Conservation (phyloP, 2,888 invertebrate genomes). For the Cataglyphis albicans region DNA sequence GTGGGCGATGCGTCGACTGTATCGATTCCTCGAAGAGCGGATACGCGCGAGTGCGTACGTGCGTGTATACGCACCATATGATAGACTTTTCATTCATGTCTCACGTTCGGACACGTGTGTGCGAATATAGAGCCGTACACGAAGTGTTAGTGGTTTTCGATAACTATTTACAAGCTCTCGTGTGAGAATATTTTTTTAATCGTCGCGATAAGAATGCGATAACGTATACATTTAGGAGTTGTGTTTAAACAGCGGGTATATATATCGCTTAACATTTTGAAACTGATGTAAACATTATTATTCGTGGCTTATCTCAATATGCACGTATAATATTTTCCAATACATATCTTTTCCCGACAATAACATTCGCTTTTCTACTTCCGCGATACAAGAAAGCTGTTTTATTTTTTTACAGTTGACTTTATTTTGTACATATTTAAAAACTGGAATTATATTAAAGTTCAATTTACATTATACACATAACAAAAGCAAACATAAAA, state of each 20-base stretch:
- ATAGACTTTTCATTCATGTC: constrained; percentile 67
- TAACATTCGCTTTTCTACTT: background rate
- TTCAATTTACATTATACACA: background rate
- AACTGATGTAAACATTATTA: background rate
- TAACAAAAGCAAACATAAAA: background rate
- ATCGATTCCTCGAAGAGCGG: constrained; percentile 53
- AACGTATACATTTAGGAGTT: constrained; percentile 13
- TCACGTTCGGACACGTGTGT: constrained; percentile 34
- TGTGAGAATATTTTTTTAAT: background rate
- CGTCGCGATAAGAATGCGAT: constrained; percentile 37
- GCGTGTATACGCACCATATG: constrained; percentile 16
- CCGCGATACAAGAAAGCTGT: background rate
- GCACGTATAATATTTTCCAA: background rate
- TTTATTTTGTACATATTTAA: background rate
- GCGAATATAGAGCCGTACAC: background rate
- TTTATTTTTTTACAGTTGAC: background rate
- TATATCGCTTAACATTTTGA: background rate
- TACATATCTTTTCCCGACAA: background rate
- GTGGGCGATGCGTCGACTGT: constrained; percentile 32
- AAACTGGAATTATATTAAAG: background rate
- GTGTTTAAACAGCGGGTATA: background rate
- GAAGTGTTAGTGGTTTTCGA: background rate
- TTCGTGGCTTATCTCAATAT: constrained; percentile 1
- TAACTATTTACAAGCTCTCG: constrained; percentile 18
- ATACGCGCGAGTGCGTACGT: background rate